Conservation (phyloP, 2,888 invertebrate species). For the Acanthococcus lagerstroemiae region DNA sequence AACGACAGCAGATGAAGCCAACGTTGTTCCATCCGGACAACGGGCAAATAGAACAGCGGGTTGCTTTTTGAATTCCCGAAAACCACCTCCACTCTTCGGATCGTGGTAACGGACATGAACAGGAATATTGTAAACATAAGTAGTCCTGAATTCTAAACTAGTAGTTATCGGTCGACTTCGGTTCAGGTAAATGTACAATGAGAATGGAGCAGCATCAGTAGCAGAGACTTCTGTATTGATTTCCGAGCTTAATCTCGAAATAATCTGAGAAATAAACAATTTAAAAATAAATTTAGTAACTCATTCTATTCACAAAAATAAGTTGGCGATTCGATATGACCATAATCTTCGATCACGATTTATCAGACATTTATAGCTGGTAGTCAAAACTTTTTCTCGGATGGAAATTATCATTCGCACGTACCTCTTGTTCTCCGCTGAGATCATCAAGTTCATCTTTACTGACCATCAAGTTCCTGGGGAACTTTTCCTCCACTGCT, state of each 20-base stretch:
- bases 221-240: constrained; percentile 7
- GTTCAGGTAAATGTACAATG: constrained; percentile 11
- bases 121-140: constrained; percentile 2
- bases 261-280: background rate
- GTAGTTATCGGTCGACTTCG: constrained; percentile 6
- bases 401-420: background rate
- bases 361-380: too few relatives aligned
- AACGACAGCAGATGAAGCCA: background rate
- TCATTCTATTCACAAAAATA: background rate
- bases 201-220: background rate
- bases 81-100: constrained; percentile 19
- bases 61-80: constrained; percentile 14
- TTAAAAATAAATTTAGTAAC: background rate
- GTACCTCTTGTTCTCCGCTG: background rate
- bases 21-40: constrained; percentile 1
- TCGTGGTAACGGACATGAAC: constrained; percentile 18
- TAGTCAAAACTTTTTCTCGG: too few relatives aligned
- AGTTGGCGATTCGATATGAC: background rate
- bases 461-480: constrained; percentile 2
- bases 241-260: background rate
- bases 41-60: constrained; percentile 1
- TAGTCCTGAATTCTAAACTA: background rate
- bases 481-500: constrained; percentile 17
- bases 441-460: constrained; percentile 4
- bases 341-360: background rate